These are phyloP conservation scores for Neoitamus cyanurus DNA, from an alignment of 2,888 invertebrate species.

Conservation along the genomic window DNA sequence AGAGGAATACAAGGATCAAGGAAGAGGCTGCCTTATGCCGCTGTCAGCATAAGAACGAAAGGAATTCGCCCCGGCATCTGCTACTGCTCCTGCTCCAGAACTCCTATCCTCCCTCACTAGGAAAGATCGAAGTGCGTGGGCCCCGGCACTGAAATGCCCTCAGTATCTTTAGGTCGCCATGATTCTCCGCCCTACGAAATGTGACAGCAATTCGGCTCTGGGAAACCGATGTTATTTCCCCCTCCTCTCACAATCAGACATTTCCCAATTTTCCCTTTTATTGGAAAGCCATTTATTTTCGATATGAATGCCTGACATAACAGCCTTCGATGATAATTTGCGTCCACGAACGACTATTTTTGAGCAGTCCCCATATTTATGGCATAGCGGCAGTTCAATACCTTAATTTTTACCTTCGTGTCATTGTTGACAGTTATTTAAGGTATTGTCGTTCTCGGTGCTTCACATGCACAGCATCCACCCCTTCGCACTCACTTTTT, in stretches of 20 bases:
- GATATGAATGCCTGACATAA: neutral
- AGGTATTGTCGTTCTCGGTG: neutral
- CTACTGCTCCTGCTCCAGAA: neutral
- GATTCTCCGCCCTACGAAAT: neutral
- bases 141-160: neutral
- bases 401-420: neutral
- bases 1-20: slow-evolving; percentile 11
- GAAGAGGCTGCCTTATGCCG: neutral
- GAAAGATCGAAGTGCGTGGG: neutral
- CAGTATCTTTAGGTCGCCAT: neutral
- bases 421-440: neutral
- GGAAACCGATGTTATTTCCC: neutral
- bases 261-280: neutral
- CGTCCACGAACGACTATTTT: neutral
- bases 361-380: neutral
- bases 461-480: neutral
- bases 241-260: neutral
- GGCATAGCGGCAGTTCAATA: neutral
- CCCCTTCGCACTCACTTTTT: neutral
- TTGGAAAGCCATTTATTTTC: slow-evolving; percentile 9
- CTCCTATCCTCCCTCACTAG: neutral
- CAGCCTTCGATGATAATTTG: neutral
- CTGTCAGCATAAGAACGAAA: slow-evolving; percentile 18
- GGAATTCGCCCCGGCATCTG: slow-evolving; percentile 1
- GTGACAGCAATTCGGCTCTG: neutral